phyloP scores from a whole-genome alignment of 2,113 vertebrate genomes.

The Dryoscopus gambensis region DNA sequence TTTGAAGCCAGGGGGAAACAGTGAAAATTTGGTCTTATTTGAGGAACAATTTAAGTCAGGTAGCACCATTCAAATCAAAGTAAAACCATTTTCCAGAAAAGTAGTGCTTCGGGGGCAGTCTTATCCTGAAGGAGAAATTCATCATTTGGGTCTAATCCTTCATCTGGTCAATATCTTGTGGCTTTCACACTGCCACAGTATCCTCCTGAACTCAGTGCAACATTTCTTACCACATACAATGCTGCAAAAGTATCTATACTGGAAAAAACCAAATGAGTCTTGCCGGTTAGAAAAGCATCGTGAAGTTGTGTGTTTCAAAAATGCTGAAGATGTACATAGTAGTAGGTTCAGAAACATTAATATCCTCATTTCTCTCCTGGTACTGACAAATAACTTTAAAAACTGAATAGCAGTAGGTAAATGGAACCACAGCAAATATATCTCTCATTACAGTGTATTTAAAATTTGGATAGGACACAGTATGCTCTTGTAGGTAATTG shows the following conservation, averaged over 20 bases:
- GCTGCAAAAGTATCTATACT: background rate
- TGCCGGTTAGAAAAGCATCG: background rate
- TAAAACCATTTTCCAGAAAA: background rate
- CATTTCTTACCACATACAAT: background rate
- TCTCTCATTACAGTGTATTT: background rate
- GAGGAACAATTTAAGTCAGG: background rate
- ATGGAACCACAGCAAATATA: background rate
- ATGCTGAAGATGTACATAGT: background rate
- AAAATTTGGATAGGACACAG: background rate
- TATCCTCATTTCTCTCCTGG: background rate
- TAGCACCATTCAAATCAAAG: background rate
- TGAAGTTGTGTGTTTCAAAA: background rate
- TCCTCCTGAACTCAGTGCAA: background rate
- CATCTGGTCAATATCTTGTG: background rate
- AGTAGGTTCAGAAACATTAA: background rate
- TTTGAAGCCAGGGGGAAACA: background rate
- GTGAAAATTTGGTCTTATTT: background rate
- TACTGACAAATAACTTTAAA: background rate
- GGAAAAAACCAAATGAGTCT: background rate
- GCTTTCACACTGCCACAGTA: background rate
- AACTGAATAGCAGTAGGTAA: background rate
- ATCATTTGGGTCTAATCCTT: background rate
- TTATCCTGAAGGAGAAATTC: background rate
- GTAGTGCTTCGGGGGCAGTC: background rate
- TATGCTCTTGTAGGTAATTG: background rate